Evolutionary conservation across 2,797 vertebrate genomes (phyloP).

Genomic region (Alectoris magna): DNA sequence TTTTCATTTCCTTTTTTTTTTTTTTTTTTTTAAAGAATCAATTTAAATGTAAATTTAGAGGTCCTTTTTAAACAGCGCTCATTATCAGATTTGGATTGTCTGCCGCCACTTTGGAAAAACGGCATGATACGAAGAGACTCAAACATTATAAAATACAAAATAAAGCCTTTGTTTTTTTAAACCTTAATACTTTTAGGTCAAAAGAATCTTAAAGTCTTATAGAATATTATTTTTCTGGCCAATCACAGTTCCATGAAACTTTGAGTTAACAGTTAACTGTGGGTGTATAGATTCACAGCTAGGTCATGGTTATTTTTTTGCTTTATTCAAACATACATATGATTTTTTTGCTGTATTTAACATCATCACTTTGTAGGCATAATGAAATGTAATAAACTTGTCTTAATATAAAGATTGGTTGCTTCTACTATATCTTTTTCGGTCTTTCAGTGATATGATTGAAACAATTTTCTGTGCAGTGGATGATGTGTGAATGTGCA

Average conservation of each 20-base stretch:
- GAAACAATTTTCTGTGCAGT: slow-evolving; percentile 25
- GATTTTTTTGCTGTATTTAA: background rate
- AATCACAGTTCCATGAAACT: background rate
- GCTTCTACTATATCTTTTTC: background rate
- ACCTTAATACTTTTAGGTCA: background rate
- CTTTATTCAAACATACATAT: background rate
- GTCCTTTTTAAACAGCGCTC: slow-evolving; percentile 28
- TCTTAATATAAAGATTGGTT: background rate
- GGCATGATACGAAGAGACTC: background rate
- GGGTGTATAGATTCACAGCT: background rate
- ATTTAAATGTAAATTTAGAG: slow-evolving; percentile 72
- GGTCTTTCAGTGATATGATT: background rate
- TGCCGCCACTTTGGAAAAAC: slow-evolving; percentile 19
- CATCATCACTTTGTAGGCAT: background rate
- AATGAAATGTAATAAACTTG: background rate
- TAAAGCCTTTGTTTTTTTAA: slow-evolving; percentile 21
- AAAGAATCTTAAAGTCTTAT: background rate
- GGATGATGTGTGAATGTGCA: background rate
- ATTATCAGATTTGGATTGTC: slow-evolving; percentile 63
- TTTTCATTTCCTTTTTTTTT: background rate
- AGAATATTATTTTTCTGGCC: background rate
- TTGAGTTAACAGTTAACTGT: background rate
- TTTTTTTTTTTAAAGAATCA: background rate
- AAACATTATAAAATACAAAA: slow-evolving; percentile 11
- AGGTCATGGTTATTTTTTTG: background rate